phyloP scores from a whole-genome alignment of 2,797 vertebrate species.

The Cossypha caffra region DNA sequence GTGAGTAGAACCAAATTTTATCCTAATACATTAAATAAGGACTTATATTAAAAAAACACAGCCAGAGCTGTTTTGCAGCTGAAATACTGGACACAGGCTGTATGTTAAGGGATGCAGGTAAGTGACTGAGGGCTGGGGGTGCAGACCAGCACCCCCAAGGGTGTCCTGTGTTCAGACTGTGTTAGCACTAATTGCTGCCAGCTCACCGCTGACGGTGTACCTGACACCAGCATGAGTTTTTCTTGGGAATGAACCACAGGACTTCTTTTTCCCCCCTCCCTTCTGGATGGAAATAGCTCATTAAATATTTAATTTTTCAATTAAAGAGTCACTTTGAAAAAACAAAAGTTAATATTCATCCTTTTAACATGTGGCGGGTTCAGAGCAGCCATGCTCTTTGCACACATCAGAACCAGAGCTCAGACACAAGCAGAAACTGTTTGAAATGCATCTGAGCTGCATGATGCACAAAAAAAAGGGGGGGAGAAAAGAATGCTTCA shows the following conservation, averaged over 20 bases:
- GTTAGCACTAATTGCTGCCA: neutral
- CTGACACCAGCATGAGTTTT: neutral
- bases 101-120: neutral
- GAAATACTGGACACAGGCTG: neutral
- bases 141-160: neutral
- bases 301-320: conserved; percentile 65
- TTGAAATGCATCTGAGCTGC: neutral
- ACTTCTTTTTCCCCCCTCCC: too few species aligned
- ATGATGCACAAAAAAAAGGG: neutral
- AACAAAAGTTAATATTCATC: conserved; percentile 46
- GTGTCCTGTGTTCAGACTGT: neutral
- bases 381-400: neutral
- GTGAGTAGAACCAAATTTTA: neutral
- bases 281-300: conserved; percentile 30
- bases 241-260: neutral
- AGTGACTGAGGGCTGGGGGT: neutral
- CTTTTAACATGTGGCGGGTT: neutral
- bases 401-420: neutral
- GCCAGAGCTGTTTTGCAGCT: neutral
- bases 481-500: accelerated
- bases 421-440: neutral
- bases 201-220: accelerated
- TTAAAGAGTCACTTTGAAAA: conserved; percentile 47
- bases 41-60: neutral
- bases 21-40: neutral